These are phyloP conservation scores for Heliconius melpomene DNA, from an alignment of 1,140 invertebrate species.

Conservation along the genomic window DNA sequence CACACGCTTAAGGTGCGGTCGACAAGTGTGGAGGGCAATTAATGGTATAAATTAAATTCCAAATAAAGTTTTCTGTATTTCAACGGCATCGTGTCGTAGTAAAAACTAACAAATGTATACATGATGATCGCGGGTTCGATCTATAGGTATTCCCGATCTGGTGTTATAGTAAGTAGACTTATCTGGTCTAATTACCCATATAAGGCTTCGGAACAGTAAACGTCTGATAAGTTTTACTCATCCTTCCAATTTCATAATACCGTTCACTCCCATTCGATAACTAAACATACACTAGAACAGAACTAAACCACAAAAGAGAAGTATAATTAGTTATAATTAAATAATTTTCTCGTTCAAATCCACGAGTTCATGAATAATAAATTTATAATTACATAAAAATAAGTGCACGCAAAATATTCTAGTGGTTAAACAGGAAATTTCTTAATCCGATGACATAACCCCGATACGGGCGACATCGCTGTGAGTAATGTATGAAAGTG, in stretches of 20 bases:
- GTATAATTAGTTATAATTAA: constrained; percentile 11
- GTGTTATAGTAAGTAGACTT: no score
- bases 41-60: neutral
- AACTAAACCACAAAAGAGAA: neutral
- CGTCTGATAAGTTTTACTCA: no score
- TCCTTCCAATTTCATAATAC: no score
- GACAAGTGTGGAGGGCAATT: constrained; percentile 1
- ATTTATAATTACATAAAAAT: constrained; percentile 17
- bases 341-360: constrained; percentile 2
- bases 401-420: constrained; percentile 9
- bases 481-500: constrained; percentile 36
- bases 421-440: constrained; percentile 18
- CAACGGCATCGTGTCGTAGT: neutral
- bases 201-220: no score
- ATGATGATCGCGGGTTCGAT: neutral
- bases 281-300: neutral
- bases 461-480: constrained; percentile 22
- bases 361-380: neutral
- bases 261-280: neutral
- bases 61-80: neutral
- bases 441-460: constrained; percentile 28
- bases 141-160: neutral
- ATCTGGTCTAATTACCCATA: no score
- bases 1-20: neutral
- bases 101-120: neutral